Conservation (phyloP, 2,113 vertebrate species). For the Zosterops borbonicus region DNA sequence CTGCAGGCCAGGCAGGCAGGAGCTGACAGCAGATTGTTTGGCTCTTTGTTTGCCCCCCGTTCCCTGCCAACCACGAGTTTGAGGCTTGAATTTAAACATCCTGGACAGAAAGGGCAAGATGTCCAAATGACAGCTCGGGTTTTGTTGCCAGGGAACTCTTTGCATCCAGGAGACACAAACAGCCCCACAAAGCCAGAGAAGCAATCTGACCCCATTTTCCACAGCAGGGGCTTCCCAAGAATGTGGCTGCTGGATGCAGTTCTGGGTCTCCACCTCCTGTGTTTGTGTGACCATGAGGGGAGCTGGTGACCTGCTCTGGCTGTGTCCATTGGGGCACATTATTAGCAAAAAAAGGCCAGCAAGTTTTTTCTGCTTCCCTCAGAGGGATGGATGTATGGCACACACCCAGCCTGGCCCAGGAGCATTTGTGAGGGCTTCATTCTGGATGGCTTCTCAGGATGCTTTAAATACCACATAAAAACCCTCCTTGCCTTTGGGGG, state of each 20-base stretch:
- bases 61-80: background rate
- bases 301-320: background rate
- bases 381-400: background rate
- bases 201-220: conserved; percentile 3
- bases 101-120: background rate
- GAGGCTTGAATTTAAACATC: conserved; percentile 22
- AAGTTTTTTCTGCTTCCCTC: background rate
- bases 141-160: background rate
- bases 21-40: background rate
- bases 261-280: background rate
- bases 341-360: background rate
- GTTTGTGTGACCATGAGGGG: background rate
- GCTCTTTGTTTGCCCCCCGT: background rate
- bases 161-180: conserved; percentile 24
- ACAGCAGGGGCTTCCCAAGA: background rate
- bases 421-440: background rate
- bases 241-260: background rate
- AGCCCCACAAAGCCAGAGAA: background rate
- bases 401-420: background rate
- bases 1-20: background rate
- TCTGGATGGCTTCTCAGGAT: background rate
- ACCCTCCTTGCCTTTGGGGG: background rate
- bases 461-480: background rate
- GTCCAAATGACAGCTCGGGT: background rate
- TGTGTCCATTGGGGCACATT: background rate